Evolutionary conservation across 2,113 vertebrate species (phyloP).

Genomic region (Oreochromis aureus): DNA sequence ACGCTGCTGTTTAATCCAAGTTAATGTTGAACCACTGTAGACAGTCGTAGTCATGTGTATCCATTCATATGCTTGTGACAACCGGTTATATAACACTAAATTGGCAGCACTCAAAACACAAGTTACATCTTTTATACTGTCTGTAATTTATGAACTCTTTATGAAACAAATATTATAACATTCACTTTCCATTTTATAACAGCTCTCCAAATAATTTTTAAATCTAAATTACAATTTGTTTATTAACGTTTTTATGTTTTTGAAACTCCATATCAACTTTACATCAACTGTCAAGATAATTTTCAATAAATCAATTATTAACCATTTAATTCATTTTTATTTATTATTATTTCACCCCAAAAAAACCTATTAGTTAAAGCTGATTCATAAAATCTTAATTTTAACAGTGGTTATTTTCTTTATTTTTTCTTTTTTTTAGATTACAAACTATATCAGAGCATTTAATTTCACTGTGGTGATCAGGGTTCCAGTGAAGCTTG

Average conservation of each 20-base stretch:
- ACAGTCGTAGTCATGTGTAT: background rate
- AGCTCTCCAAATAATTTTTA: background rate
- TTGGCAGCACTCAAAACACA: background rate
- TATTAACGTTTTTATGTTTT: background rate
- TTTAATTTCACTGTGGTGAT: slow-evolving; percentile 65
- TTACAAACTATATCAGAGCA: slow-evolving; percentile 64
- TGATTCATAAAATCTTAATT: background rate
- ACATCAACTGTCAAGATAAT: background rate
- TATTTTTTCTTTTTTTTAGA: background rate
- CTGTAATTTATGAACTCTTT: background rate
- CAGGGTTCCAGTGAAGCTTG: slow-evolving; percentile 68
- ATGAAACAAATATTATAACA: background rate
- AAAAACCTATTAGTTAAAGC: background rate
- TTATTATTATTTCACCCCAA: background rate
- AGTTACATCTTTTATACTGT: background rate
- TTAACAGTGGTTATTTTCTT: background rate
- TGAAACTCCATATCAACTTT: background rate
- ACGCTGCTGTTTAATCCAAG: background rate
- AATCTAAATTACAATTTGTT: background rate
- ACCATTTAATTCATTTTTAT: background rate
- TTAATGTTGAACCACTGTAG: background rate
- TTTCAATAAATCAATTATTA: background rate
- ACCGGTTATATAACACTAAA: background rate
- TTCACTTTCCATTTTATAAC: background rate
- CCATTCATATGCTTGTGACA: background rate